phyloP scores from a whole-genome alignment of 1,140 invertebrate genomes.

The Polypedilum pembai region DNA sequence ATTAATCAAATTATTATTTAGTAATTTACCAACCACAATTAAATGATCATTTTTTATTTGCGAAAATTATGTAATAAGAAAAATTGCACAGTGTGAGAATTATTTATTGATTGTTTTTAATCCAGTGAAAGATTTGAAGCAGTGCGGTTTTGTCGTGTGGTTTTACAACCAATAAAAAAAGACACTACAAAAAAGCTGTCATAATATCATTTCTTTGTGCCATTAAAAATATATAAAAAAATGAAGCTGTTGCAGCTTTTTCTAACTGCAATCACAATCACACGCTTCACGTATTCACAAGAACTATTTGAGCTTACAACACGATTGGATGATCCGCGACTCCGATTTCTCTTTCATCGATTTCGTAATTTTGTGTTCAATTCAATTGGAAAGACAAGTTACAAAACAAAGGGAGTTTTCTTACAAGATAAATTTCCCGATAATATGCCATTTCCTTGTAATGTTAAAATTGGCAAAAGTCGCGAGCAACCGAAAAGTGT shows the following conservation, averaged over 20 bases:
- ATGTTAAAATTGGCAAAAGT: slow-evolving; percentile 1
- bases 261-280: neutral
- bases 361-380: slow-evolving; percentile 30
- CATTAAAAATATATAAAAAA: neutral
- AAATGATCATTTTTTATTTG: too few species aligned
- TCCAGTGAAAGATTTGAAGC: too few species aligned
- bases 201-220: neutral
- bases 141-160: too few species aligned
- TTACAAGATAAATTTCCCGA: slow-evolving; percentile 28
- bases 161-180: too few species aligned
- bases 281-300: neutral
- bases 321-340: neutral
- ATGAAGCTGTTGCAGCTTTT: neutral
- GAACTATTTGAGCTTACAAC: neutral
- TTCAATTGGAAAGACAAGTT: slow-evolving; percentile 28
- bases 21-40: too few species aligned
- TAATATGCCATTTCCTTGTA: slow-evolving; percentile 29
- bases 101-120: too few species aligned
- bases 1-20: too few species aligned
- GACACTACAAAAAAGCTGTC: too few species aligned
- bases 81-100: too few species aligned
- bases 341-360: slow-evolving; percentile 27
- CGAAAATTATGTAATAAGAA: too few species aligned
- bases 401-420: slow-evolving; percentile 28
- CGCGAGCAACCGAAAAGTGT: slow-evolving; percentile 44